A percentile compares a stretch with the other conserved stretches of the same genome.
phyloP scores from a whole-genome alignment of 2,797 vertebrate genomes.

The Gorsachius magnificus region DNA sequence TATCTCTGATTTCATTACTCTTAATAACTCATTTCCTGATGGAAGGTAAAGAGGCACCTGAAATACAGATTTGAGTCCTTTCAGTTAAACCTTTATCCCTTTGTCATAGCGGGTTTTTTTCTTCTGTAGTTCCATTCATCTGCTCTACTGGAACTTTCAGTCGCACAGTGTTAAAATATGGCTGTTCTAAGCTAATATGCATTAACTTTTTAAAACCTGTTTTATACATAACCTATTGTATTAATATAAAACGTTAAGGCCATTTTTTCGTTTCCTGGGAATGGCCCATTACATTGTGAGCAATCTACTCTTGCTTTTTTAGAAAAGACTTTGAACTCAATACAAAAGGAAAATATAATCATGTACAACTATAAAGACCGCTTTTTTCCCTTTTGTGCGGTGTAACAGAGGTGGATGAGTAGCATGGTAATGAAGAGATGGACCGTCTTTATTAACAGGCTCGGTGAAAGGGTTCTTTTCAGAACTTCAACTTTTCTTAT shows the following conservation, averaged over 20 bases:
- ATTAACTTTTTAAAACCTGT: conserved; percentile 76
- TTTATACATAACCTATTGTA: conserved; percentile 79
- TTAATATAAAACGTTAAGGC: conserved; percentile 76
- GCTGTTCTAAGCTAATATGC: conserved; percentile 78
- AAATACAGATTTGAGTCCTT: conserved; percentile 72
- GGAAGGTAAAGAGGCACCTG: conserved; percentile 74
- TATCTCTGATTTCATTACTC: conserved; percentile 74
- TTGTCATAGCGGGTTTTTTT: conserved; percentile 71
- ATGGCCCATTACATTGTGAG: conserved; percentile 80
- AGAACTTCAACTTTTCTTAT: conserved; percentile 80
- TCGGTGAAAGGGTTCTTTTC: conserved; percentile 75
- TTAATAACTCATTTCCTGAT: conserved; percentile 76
- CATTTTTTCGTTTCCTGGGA: conserved; percentile 76
- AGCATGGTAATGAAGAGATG: conserved; percentile 80
- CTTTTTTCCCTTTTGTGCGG: conserved; percentile 77
- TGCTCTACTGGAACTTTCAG: conserved; percentile 76
- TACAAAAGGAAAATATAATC: conserved; percentile 81
- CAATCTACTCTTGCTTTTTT: conserved; percentile 76
- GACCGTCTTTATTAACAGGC: conserved; percentile 74
- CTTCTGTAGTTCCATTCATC: conserved; percentile 76
- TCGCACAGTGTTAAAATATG: conserved; percentile 74
- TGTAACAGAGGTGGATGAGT: conserved; percentile 78
- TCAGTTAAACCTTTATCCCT: conserved; percentile 75
- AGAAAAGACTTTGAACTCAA: conserved; percentile 77
- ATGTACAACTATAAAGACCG: conserved; percentile 79